Conservation (phyloP, 2,797 vertebrate genomes). For the Alcedo atthis region DNA sequence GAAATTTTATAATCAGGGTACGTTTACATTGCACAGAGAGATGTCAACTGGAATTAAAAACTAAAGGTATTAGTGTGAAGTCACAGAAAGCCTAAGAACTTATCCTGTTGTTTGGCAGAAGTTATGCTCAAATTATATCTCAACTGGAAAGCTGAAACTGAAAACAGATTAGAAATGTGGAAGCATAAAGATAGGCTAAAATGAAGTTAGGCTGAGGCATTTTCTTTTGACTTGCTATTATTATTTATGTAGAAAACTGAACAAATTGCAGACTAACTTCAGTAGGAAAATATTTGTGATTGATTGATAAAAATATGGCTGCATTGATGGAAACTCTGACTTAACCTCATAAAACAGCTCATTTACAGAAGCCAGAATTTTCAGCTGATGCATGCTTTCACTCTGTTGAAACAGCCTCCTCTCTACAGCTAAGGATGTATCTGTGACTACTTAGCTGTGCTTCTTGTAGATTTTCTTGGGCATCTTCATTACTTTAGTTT, state of each 20-base stretch:
- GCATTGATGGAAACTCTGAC: slow-evolving; percentile 37
- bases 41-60: neutral
- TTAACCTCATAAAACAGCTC: neutral
- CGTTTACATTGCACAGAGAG: neutral
- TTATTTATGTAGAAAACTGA: slow-evolving; percentile 19
- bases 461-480: neutral
- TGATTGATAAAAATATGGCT: neutral
- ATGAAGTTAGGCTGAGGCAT: neutral
- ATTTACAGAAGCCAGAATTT: slow-evolving; percentile 11
- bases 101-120: neutral
- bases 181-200: neutral
- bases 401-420: neutral
- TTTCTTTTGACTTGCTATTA: slow-evolving; percentile 14
- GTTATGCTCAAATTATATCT: neutral
- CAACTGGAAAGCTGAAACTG: neutral
- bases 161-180: neutral
- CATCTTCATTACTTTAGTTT: neutral
- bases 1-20: neutral
- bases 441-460: neutral
- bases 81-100: neutral
- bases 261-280: slow-evolving; percentile 13
- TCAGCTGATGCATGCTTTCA: slow-evolving; percentile 9
- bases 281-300: slow-evolving; percentile 53
- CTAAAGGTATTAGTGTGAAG: neutral
- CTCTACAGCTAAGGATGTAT: neutral